Percentiles rank a stretch among this genome's conserved stretches.
Evolutionary conservation across 2,888 invertebrate genomes (phyloP).

Genomic region (Lasioglossum morio): DNA sequence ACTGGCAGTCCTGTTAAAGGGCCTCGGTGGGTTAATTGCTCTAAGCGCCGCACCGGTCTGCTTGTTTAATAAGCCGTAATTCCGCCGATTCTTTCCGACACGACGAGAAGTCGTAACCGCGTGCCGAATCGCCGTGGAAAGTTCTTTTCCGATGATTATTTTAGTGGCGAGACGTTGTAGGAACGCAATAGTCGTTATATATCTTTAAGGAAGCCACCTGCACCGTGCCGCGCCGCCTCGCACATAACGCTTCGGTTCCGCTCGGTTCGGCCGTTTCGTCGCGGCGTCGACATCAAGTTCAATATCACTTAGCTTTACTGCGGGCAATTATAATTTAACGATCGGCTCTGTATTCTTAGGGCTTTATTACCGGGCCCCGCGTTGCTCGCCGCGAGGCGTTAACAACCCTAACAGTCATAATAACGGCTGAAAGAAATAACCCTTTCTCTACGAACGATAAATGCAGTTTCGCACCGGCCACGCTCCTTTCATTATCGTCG

Average conservation of each 20-base stretch:
- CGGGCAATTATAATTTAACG: slow-evolving; percentile 84
- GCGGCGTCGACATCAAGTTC: slow-evolving; percentile 80
- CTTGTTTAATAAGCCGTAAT: slow-evolving; percentile 28
- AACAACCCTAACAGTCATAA: slow-evolving; percentile 75
- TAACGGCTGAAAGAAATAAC: slow-evolving; percentile 77
- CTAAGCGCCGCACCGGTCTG: slow-evolving; percentile 7
- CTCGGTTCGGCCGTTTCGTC: slow-evolving; percentile 62
- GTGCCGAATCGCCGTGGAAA: neutral
- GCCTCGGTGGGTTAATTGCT: neutral
- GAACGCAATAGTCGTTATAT: slow-evolving; percentile 22
- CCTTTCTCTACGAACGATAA: slow-evolving; percentile 75
- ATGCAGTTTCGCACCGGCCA: slow-evolving; percentile 72
- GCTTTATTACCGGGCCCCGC: slow-evolving; percentile 78
- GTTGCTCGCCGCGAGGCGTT: slow-evolving; percentile 68
- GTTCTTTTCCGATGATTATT: slow-evolving; percentile 33
- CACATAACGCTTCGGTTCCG: slow-evolving; percentile 67
- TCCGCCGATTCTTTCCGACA: slow-evolving; percentile 19
- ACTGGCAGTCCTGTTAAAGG: slow-evolving; percentile 10
- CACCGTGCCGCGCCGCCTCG: slow-evolving; percentile 24
- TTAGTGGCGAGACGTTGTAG: slow-evolving; percentile 14
- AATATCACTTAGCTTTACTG: slow-evolving; percentile 84
- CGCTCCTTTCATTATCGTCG: slow-evolving; percentile 14
- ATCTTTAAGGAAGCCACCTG: slow-evolving; percentile 57
- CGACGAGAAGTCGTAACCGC: neutral
- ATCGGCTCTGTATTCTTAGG: slow-evolving; percentile 83